Evolutionary conservation across 2,113 vertebrate genomes (phyloP).

Genomic region (Micronycteris hirsuta): DNA sequence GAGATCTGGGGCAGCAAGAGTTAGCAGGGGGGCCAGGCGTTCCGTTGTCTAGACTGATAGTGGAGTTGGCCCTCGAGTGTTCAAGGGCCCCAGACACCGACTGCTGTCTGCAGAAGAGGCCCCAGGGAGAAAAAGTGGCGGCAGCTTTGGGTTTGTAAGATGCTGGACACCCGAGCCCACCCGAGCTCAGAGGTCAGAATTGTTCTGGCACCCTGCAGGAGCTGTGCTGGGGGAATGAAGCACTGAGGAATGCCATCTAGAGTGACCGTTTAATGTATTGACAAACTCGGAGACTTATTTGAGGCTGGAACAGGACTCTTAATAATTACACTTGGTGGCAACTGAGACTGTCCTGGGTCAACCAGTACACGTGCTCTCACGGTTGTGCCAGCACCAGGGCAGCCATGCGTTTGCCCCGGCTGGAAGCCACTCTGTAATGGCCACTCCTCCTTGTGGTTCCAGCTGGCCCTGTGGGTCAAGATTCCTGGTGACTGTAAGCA

Average conservation of each 20-base stretch:
- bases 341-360: background rate
- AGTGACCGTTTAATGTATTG: background rate
- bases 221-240: background rate
- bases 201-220: background rate
- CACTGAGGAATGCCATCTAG: background rate
- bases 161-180: background rate
- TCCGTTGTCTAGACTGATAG: background rate
- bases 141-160: background rate
- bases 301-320: background rate
- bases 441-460: background rate
- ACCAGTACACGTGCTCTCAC: accelerated
- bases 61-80: background rate
- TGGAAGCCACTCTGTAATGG: accelerated
- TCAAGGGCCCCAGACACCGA: background rate
- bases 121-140: background rate
- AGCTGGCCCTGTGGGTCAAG: too few relatives aligned
- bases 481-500: background rate
- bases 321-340: background rate
- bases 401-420: accelerated
- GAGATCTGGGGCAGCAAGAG: too few relatives aligned
- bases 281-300: background rate
- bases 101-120: background rate
- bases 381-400: too few relatives aligned
- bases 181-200: background rate
- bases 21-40: background rate